These are phyloP conservation scores for Corythaixoides concolor DNA, from an alignment of 2,113 vertebrate genomes.

Conservation along the genomic window DNA sequence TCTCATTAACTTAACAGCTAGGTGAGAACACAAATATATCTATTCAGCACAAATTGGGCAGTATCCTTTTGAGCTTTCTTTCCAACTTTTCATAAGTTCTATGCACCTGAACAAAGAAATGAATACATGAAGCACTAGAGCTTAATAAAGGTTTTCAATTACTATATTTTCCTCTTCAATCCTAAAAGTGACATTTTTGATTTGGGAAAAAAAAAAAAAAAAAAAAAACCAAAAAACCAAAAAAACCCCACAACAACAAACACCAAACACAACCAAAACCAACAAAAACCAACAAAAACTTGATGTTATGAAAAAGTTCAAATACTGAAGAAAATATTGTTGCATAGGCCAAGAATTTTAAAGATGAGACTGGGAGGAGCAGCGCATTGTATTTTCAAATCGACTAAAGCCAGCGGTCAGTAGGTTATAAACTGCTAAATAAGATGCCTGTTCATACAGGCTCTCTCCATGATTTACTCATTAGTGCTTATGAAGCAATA, in stretches of 20 bases:
- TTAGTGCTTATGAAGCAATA: background rate
- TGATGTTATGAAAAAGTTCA: background rate
- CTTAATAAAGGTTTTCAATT: background rate
- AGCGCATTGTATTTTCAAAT: background rate
- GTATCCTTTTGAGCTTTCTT: background rate
- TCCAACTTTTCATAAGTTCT: background rate
- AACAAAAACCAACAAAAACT: too few relatives aligned
- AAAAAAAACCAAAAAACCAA: too few relatives aligned
- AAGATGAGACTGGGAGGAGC: background rate
- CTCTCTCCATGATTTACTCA: background rate
- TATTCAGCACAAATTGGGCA: background rate
- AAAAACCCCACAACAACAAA: too few relatives aligned
- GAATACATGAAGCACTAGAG: background rate
- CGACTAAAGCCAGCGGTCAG: background rate
- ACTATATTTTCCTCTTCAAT: background rate
- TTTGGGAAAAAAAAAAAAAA: background rate
- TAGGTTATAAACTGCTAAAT: background rate
- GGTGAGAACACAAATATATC: background rate
- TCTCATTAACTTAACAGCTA: background rate
- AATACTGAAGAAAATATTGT: background rate
- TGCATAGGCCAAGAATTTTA: background rate
- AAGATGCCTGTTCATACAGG: background rate
- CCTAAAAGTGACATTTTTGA: background rate
- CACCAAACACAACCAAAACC: too few relatives aligned
- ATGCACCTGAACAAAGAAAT: background rate